Evolutionary conservation across 1,140 invertebrate genomes (phyloP), one percentile per base, ranked within the genome.

Genomic region (Daktulosphaira vitifoliae): DNA sequence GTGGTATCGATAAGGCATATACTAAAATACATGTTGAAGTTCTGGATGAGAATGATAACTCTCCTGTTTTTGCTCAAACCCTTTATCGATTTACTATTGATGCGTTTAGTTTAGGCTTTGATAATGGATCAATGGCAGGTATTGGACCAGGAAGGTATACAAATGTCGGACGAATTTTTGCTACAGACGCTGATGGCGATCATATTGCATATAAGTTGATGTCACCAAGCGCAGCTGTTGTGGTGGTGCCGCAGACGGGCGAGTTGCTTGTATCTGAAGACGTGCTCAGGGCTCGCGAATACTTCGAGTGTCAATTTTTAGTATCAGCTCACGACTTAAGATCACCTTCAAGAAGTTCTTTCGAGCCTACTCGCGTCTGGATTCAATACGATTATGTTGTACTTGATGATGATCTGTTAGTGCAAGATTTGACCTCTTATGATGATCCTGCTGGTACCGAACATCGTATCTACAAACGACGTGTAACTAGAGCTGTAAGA

Each of bases 241-340:
- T 93, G 8, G 85, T 95, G 65, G 88, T 94, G 1, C 92, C 92
- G 0, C 91, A 94, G 77, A 94, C 91, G 1, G 92, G 92, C 1
- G 88, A 93, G 72, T 74, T 96, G 1, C 81, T 94, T 69, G 73
- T 94, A 6, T 84, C 84, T 9, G 87, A 84, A 6, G 86, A 89
- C 67, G 85, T 86, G 0, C 84, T 85, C 0, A 75, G 77, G 7
- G 69, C 73, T 8, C 70, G 68, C 0, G 71, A 75, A 9, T 82
- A 84, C 50, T 78, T 79, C 13, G 85, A 89, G 68, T 77, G 81
- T 15, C 81, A 87, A 65, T 71, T 90, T 15, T 76, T 83, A 68
- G 83, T 93, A 1, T 80, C 88, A 68, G 89, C 90, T 13, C 90
- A 92, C 71, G 90, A 94, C 73, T 75, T 89, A 2, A 77, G 88